phyloP scores from a whole-genome alignment of 2,888 invertebrate species.

The Drosophila algonquin region DNA sequence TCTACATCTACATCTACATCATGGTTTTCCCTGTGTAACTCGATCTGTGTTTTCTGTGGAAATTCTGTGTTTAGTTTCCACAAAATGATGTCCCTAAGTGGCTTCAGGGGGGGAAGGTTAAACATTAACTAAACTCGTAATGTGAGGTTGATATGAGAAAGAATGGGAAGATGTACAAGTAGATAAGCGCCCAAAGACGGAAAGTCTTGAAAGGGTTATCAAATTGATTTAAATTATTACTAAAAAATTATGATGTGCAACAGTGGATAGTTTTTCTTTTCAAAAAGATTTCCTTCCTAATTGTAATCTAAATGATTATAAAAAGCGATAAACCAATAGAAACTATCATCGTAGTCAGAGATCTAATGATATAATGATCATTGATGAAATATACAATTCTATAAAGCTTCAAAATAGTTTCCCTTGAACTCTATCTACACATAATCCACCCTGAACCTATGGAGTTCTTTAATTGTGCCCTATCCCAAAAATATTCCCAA shows the following conservation, averaged over 20 bases:
- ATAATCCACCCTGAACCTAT: neutral
- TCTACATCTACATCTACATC: conserved; percentile 8
- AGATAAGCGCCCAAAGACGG: neutral
- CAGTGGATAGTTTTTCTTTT: too few relatives aligned
- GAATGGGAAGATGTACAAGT: too few relatives aligned
- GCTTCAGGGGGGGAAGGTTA: conserved; percentile 24
- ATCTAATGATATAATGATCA: too few relatives aligned
- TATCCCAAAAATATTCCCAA: neutral
- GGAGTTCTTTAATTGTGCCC: neutral
- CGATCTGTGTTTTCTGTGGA: conserved; percentile 31
- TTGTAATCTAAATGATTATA: too few relatives aligned
- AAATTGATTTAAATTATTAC: neutral
- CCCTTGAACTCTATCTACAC: neutral
- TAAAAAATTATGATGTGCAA: too few relatives aligned
- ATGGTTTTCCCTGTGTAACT: conserved; percentile 28
- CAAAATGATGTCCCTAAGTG: conserved; percentile 22
- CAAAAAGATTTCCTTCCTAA: too few relatives aligned
- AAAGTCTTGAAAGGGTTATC: neutral
- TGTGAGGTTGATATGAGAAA: too few relatives aligned
- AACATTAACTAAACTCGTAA: neutral
- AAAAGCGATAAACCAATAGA: too few relatives aligned
- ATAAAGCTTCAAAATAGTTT: too few relatives aligned
- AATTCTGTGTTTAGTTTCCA: conserved; percentile 27
- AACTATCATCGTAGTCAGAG: too few relatives aligned
- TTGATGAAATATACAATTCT: too few relatives aligned